Percentiles rank a stretch among this genome's conserved stretches.
These are phyloP conservation scores for Eupithecia abbreviata DNA, from an alignment of 2,888 invertebrate species.

Conservation along the genomic window DNA sequence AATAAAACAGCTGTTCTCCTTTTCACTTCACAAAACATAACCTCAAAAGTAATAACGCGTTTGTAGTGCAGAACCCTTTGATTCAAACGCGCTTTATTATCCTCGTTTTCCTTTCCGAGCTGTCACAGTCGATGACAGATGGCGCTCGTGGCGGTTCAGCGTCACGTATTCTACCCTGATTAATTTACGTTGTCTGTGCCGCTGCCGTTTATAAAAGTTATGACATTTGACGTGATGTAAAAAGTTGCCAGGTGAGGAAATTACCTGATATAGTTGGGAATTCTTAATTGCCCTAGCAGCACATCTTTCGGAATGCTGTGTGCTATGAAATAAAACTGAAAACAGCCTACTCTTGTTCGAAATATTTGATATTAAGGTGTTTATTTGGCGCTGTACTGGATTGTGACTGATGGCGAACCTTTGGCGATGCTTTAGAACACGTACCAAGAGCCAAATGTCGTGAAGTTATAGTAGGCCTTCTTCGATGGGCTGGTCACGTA, in stretches of 20 bases:
- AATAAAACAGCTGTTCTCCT: not conserved
- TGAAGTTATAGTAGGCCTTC: too few species aligned
- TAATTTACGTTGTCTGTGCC: constrained; percentile 43
- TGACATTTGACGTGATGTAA: constrained; percentile 38
- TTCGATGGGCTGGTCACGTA: too few species aligned
- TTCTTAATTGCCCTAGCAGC: not conserved
- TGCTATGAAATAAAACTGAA: too few species aligned
- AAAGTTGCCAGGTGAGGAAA: constrained; percentile 6
- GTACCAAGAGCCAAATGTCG: too few species aligned
- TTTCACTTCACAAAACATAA: constrained; percentile 12
- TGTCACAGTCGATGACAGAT: constrained; percentile 55
- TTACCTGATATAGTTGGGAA: not conserved
- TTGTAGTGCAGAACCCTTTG: constrained; percentile 37
- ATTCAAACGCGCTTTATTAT: constrained; percentile 41
- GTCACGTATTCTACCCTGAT: constrained; percentile 39
- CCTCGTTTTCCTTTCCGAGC: constrained; percentile 43
- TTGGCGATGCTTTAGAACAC: too few species aligned
- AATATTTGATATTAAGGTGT: too few species aligned
- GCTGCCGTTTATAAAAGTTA: constrained; percentile 36
- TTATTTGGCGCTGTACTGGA: too few species aligned
- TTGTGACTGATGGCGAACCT: too few species aligned
- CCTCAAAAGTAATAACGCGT: constrained; percentile 29
- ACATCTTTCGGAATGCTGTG: too few species aligned
- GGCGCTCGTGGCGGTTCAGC: constrained; percentile 40
- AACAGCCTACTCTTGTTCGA: too few species aligned